Percentiles rank a stretch among this genome's conserved stretches.
Conservation (phyloP, 2,797 vertebrate genomes). For the Chrysolophus pictus region DNA sequence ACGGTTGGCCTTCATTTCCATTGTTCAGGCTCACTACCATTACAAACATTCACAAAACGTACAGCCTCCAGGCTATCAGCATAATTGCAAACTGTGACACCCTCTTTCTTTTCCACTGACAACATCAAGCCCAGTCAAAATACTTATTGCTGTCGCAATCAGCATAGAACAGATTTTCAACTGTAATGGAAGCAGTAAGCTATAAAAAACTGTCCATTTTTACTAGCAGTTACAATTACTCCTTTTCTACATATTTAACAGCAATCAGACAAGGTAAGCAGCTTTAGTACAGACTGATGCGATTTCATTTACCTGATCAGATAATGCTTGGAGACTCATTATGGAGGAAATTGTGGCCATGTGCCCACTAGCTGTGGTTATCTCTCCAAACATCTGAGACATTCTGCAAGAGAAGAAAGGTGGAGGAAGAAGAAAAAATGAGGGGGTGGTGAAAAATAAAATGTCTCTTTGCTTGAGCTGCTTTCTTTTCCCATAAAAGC, state of each 20-base stretch:
- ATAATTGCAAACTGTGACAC: background rate
- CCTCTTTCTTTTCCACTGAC: background rate
- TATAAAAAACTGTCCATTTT: background rate
- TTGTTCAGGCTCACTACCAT: background rate
- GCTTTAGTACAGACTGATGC: background rate
- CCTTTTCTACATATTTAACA: background rate
- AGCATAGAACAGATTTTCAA: background rate
- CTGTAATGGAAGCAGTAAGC: background rate
- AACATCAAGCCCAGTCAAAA: background rate
- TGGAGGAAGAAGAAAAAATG: slow-evolving; percentile 16
- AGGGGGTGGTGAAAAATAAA: background rate
- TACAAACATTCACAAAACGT: background rate
- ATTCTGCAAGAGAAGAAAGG: slow-evolving; percentile 30
- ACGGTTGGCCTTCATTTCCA: background rate
- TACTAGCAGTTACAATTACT: background rate
- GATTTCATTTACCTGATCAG: background rate
- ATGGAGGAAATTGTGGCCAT: background rate
- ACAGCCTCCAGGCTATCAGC: background rate
- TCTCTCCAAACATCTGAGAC: slow-evolving; percentile 12
- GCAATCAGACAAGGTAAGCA: background rate
- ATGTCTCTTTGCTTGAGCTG: slow-evolving; percentile 10
- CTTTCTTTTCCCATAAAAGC: background rate
- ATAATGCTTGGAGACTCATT: background rate
- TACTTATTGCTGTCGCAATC: background rate
- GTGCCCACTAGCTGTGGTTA: background rate